Base-by-base conservation (phyloP, 2,888 invertebrate species). In the Pristionchus japonicus region DNA sequence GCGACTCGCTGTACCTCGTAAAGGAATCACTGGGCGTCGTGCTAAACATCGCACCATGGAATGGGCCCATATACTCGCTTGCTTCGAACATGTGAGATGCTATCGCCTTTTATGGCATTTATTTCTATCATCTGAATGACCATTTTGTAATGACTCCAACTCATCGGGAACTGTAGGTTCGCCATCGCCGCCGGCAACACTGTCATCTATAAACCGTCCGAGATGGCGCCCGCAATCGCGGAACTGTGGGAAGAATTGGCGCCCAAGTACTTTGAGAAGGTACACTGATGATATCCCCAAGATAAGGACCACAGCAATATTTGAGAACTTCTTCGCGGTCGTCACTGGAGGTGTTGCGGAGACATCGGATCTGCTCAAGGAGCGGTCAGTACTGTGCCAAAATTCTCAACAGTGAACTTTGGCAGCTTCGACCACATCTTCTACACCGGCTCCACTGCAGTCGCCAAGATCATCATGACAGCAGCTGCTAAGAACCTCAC, bases 191-290 rank as follows among this genome's bases (percentile, higher is more conserved):
- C 70, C 89, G 91, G 91, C 34, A 99, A 99, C 95, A 96, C 97
- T 94, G 97, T 97, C 47, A 96, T 99, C n/a, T 85, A 94, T n/a
- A 99, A 99, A 95, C 98, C 99, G 4, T 98, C 98, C n/a, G 99
- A 99, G 95, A 95, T 98, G 77, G 96, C 98, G 0, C 95, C 95
- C 0, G 96, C 96, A 34, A 96, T 97, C 83, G 96, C 97, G 0
- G 95, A 96, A 89, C 95, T 97, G 85, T 95, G 98, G 23, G 96
- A 96, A 3, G 96, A 97, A 90, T 95, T 96, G 3, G 92, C 98
- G 87, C 97, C 98, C 0, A 97, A 97, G 95, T 98, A 98, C 95
- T 95, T 99, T 70, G 91, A 91, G 34, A 85, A 84, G 70, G 91
- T 90, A 0, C 20, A n/a, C n/a, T n/a, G 20, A 9, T n/a, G n/a